These are phyloP conservation scores for Sebastes oblongus DNA, from an alignment of 2,797 vertebrate genomes.

Conservation along the genomic window DNA sequence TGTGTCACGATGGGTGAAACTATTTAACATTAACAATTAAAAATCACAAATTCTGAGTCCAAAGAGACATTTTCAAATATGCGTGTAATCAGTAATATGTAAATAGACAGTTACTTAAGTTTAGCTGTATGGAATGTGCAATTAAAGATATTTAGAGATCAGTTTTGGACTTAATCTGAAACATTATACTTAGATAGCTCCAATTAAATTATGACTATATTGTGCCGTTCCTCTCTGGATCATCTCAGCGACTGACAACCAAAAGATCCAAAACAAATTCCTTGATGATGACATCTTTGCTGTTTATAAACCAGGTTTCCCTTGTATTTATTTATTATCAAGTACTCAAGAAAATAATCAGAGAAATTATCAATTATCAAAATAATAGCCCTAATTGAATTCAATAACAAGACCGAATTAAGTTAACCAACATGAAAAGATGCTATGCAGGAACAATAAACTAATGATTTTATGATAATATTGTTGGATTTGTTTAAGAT, in stretches of 20 bases:
- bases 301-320: not conserved
- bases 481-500: not conserved
- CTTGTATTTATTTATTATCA: not conserved
- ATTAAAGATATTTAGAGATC: not conserved
- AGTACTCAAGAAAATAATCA: not conserved
- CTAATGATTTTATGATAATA: not conserved
- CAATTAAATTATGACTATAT: not conserved
- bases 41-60: not conserved
- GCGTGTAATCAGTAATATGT: too few relatives aligned
- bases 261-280: not conserved
- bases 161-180: not conserved
- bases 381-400: not conserved
- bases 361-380: not conserved
- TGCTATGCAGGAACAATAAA: not conserved
- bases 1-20: not conserved
- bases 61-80: not conserved
- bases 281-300: not conserved
- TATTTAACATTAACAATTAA: not conserved
- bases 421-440: not conserved
- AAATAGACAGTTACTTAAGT: not conserved
- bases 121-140: not conserved
- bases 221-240: not conserved
- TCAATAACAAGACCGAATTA: not conserved
- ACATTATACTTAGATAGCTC: not conserved
- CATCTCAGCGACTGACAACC: not conserved